phyloP scores from a whole-genome alignment of 1,140 invertebrate genomes.

The Metaphire vulgaris region DNA sequence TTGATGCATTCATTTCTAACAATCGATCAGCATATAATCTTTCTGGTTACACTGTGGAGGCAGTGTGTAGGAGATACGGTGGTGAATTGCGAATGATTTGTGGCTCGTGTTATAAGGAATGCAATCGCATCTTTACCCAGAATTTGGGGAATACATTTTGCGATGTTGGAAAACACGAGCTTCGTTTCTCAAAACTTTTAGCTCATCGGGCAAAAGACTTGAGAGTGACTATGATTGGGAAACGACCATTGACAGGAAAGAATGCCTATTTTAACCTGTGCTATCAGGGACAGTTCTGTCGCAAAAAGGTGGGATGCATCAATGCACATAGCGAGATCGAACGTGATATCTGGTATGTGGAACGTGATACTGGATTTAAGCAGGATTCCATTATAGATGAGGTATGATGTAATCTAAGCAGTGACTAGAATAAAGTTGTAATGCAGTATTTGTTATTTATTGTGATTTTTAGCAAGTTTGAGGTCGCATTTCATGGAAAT shows the following conservation, averaged over 20 bases:
- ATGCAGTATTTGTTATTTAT: too few species aligned
- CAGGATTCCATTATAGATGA: neutral
- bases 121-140: neutral
- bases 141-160: neutral
- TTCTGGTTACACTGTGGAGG: conserved; percentile 33
- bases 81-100: conserved; percentile 26
- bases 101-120: neutral
- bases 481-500: too few species aligned
- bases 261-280: neutral
- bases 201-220: neutral
- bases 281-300: neutral
- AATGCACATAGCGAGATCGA: neutral
- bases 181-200: neutral
- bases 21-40: conserved; percentile 30
- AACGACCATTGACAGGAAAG: neutral
- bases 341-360: neutral
- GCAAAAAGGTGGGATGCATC: neutral
- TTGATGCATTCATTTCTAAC: conserved; percentile 42
- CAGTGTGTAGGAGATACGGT: conserved; percentile 37
- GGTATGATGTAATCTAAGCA: too few species aligned
- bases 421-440: too few species aligned
- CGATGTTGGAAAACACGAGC: neutral
- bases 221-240: neutral
- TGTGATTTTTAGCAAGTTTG: too few species aligned
- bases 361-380: neutral